These are phyloP conservation scores for Ophiodon elongatus DNA, from an alignment of 2,113 vertebrate genomes.

Conservation along the genomic window DNA sequence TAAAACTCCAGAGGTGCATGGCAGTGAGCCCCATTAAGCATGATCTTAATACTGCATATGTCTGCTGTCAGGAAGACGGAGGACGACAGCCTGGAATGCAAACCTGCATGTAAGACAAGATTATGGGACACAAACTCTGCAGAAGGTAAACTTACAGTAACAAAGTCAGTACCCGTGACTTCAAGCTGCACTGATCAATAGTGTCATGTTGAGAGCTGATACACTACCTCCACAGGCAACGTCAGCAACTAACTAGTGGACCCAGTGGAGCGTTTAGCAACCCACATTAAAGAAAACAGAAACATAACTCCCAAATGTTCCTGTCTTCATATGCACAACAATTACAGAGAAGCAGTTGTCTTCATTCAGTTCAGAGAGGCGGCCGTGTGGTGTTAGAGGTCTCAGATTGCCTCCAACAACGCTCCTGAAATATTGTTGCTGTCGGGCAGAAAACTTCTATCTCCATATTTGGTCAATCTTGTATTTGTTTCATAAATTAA, in stretches of 20 bases:
- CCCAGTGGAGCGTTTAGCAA: not conserved
- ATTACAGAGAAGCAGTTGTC: not conserved
- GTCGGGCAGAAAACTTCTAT: not conserved
- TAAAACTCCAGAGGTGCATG: conserved; percentile 59
- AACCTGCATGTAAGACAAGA: conserved; percentile 13
- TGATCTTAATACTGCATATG: conserved; percentile 25
- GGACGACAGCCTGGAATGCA: conserved; percentile 19
- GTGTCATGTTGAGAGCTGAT: not conserved
- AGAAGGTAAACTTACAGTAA: not conserved
- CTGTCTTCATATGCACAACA: not conserved
- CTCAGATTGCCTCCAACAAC: not conserved
- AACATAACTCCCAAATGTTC: not conserved
- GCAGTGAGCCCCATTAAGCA: conserved; percentile 52
- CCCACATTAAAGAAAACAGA: not conserved
- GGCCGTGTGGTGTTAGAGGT: not conserved
- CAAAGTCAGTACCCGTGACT: not conserved
- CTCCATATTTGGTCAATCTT: not conserved
- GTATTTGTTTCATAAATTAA: not conserved
- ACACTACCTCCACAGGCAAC: not conserved
- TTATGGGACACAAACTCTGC: not conserved
- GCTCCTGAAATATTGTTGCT: not conserved
- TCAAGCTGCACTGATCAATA: not conserved
- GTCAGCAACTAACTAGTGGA: no score
- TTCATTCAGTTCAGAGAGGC: not conserved
- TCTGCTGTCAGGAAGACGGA: conserved; percentile 44